Evolutionary conservation across 2,797 vertebrate genomes (phyloP), one percentile per base, ranked within the genome.

Genomic region (Lithobates pipiens): DNA sequence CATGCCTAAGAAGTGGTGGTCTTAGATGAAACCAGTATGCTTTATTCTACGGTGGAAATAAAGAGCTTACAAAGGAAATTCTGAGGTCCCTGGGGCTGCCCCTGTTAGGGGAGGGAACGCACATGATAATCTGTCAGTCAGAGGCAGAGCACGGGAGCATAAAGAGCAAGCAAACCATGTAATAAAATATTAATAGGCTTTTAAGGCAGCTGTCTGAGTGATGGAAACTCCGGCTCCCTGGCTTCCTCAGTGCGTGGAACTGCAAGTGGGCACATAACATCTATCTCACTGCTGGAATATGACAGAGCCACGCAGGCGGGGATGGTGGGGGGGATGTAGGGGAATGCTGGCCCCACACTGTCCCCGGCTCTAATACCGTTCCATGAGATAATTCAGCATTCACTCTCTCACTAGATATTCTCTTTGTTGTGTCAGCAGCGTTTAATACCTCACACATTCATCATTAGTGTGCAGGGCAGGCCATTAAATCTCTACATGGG

Each of bases 141-240:
- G n/a, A 50, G 50, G 67, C 74, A 73, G 57, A 79, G 67, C 83
- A 73, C 34, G 27, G 67, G 68, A 82, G 79, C 79, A 82, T 44
- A 82, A 63, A 86, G 78, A 76, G 78, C 84, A 70, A 77, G 78
- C 85, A 86, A 86, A 77, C 65, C 74, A 61, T 72, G 85, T 82
- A 86, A 86, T 86, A 82, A 86, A 86, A 86, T 86, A 86, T 86
- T 86, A 77, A 86, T 82, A 76, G 85, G 68, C 78, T 85, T 85
- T 85, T 85, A 85, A 81, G 72, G 77, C 77, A 73, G 79, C 85
- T 82, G 85, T 86, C 79, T 27, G 50, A 36, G 74, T 82, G 85
- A 86, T 82, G 85, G 80, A 82, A 77, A 54, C 50, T 13, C 80
- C 11, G 36, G 32, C 75, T 63, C 34, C 54, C 23, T 68, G 29